Evolutionary conservation across 1,140 invertebrate species (phyloP), one percentile per base, ranked within the genome.

Genomic region (Catajapyx aquilonaris): DNA sequence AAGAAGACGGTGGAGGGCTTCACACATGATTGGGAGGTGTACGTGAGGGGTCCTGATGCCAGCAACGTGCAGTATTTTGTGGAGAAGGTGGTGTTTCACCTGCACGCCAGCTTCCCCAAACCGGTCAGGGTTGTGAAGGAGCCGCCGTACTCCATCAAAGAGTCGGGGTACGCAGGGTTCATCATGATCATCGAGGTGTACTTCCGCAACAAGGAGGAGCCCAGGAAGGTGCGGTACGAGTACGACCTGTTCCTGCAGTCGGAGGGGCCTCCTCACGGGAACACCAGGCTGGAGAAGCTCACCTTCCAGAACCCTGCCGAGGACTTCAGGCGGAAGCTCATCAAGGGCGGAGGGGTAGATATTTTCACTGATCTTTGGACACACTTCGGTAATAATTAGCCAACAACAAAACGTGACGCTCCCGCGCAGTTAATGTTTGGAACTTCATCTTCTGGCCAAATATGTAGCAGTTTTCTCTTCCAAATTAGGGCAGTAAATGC

Each of bases 1-100:
- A 77, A 80, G 51, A 69, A 66, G 41, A 87, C 83, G 5, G 66
- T 70, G 13, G 78, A 88, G 55, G 86, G 83, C 11, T 93, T 84
- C 50, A 95, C 90, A 44, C 91, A 96, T 62, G 88, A 95, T 54
- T 96, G 91, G 91, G 83, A 86, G 56, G 74, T 95, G n/a, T 95
- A 81, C 65, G 81, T 96, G 3, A 65, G 78, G 45, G 87, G 87
- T 39, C 68, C 71, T 44, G 81, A 91, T 48, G 73, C 76, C 43
- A 68, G 72, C 41, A 73, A 84, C 48, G 88, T 95, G 45, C 71
- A 84, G 45, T 67, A 81, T 51, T 95, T 84, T 66, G 71, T 95
- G 28, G 88, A 95, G 34, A 93, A 87, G 70, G 85, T 96, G 44
- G 76, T 95, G 3, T 95, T 95, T 55, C 60, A 77, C 52, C 66